Conservation (phyloP, 2,888 invertebrate species). For the Nomada hirtipes region DNA sequence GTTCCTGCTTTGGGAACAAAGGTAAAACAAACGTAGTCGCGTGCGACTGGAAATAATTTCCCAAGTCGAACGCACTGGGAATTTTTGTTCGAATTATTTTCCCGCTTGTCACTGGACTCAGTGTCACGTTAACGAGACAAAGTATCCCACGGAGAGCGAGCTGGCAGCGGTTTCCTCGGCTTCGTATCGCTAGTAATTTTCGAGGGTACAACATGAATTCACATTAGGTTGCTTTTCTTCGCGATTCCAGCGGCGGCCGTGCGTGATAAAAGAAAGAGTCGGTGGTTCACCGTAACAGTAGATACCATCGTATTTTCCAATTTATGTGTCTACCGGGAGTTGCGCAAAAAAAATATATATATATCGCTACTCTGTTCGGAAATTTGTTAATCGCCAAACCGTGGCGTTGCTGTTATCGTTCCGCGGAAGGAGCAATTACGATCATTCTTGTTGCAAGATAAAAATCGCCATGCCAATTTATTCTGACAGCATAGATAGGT, state of each 20-base stretch:
- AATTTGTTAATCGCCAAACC: conserved; percentile 11
- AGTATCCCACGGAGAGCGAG: conserved; percentile 28
- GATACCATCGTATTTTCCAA: conserved; percentile 11
- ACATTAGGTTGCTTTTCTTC: conserved; percentile 48
- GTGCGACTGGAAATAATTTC: conserved; percentile 11
- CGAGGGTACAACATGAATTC: conserved; percentile 52
- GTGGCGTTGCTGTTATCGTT: not conserved
- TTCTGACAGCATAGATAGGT: too few species aligned
- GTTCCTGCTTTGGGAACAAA: too few species aligned
- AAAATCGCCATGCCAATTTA: too few species aligned
- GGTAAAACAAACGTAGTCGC: not conserved
- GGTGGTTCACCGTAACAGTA: conserved; percentile 7
- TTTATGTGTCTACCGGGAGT: conserved; percentile 27
- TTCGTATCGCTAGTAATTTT: conserved; percentile 56
- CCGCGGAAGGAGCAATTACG: too few species aligned
- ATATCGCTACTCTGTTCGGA: conserved; percentile 2
- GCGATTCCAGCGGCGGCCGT: conserved; percentile 25
- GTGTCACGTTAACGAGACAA: conserved; percentile 58
- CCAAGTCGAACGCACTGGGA: not conserved
- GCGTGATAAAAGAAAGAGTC: conserved; percentile 41
- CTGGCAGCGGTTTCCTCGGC: conserved; percentile 18
- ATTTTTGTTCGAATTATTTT: conserved; percentile 33
- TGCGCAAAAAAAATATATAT: not conserved
- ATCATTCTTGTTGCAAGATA: too few species aligned
- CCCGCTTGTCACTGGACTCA: conserved; percentile 19